Evolutionary conservation across 2,888 invertebrate genomes (phyloP).

Genomic region (Drosophila pegasa): DNA sequence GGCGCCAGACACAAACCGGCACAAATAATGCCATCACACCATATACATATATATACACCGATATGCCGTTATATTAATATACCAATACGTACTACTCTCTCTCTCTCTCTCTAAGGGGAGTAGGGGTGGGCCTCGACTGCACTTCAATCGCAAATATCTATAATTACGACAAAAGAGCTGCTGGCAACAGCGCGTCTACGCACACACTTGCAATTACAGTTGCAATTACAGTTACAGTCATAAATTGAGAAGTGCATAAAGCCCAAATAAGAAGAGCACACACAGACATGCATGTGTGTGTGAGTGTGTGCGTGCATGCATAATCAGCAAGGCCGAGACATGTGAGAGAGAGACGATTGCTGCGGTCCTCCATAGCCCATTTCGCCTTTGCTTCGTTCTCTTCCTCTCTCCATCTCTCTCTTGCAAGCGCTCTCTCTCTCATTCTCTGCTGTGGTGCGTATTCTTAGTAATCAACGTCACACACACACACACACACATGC

Average conservation of each 20-base stretch:
- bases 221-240: conserved; percentile 17
- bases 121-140: conserved; percentile 17
- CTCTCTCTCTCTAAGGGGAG: conserved; percentile 7
- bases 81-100: conserved; percentile 9
- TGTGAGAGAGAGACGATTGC: conserved; percentile 46
- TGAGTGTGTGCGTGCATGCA: conserved; percentile 6
- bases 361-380: conserved; percentile 19
- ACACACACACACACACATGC: conserved; percentile 25
- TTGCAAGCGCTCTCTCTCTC: conserved; percentile 4
- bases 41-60: conserved; percentile 42
- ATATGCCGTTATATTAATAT: conserved; percentile 47
- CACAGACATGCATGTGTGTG: conserved; percentile 13
- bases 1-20: conserved; percentile 78
- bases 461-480: conserved; percentile 20
- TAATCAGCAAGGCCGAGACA: conserved; percentile 76
- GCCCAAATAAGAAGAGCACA: conserved; percentile 34
- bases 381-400: conserved; percentile 5
- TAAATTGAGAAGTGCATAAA: conserved; percentile 24
- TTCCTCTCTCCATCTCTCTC: conserved; percentile 16
- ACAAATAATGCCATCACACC: conserved; percentile 54
- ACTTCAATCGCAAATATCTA: conserved; percentile 37
- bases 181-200: conserved; percentile 23
- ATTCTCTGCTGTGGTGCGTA: conserved; percentile 3
- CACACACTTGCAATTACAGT: conserved; percentile 24
- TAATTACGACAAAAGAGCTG: conserved; percentile 57